Evolutionary conservation across 2,113 vertebrate genomes (phyloP), one percentile per base, ranked within the genome.

Genomic region (Colaptes auratus): DNA sequence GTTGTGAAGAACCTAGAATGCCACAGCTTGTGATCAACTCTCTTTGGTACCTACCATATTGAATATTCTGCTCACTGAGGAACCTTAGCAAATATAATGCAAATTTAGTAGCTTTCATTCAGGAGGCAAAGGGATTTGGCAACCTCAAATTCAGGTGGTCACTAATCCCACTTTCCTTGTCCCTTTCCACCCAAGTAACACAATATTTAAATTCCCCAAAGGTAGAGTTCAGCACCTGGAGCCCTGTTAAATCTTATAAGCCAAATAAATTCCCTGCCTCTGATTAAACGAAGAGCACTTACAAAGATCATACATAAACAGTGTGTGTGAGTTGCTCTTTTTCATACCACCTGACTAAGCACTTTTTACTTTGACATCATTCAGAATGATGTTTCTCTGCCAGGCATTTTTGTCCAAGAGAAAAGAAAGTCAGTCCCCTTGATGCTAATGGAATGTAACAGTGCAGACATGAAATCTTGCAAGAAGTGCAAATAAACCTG

Each of bases 181-280:
- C 66, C 33, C 73, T 71, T 85, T 89, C n/a, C 1, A 10, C 31
- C 52, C 28, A 85, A 90, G 87, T 46, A 87, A 94, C 71, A 85
- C 67, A 89, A 92, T 91, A 92, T 90, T 95, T 77, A 90, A 94
- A 94, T 92, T 75, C 80, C 59, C 53, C 58, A 94, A 92, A 88
- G 21, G 70, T 90, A 88, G 92, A 92, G 80, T 91, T 93, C 91
- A 93, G 78, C 48, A 85, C 87, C 83, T 89, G 93, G 55, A 96
- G 79, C 25, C 70, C n/a, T 56, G 15, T 65, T 85, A 88, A 95
- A 92, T 91, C 84, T 95, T 88, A 60, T 56, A 89, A 95, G 65
- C 28, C 59, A 84, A 94, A 70, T 33, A 91, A 95, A 96, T 94
- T 91, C 84, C 52, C 85, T 94, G 93, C 92, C 44, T 90, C 48